Conservation (phyloP, 1,140 invertebrate genomes). For the Psix sp. region DNA sequence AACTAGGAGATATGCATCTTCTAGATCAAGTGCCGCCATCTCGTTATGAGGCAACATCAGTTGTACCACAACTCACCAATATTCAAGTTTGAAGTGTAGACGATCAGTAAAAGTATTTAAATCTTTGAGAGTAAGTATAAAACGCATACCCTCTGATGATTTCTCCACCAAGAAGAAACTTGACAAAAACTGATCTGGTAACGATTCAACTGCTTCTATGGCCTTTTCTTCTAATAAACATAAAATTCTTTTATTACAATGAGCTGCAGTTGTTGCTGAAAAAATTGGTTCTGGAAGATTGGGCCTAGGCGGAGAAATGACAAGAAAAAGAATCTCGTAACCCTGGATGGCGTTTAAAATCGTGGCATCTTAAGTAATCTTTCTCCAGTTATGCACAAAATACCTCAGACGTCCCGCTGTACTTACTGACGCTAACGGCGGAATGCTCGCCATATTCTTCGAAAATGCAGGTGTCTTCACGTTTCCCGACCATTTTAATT, state of each 20-base stretch:
- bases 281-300: not conserved
- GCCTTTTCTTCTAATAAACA: not conserved
- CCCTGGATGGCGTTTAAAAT: not conserved
- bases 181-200: constrained; percentile 48
- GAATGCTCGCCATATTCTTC: not conserved
- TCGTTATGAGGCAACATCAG: constrained; percentile 38
- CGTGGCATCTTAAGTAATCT: not conserved
- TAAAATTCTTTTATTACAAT: not conserved
- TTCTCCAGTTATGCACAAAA: not conserved
- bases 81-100: constrained; percentile 59
- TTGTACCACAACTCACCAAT: constrained; percentile 45
- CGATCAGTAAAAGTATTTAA: constrained; percentile 44
- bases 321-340: not conserved
- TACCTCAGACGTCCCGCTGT: not conserved
- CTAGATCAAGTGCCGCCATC: constrained; percentile 48
- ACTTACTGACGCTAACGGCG: constrained; percentile 1
- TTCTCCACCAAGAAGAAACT: constrained; percentile 40
- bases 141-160: constrained; percentile 40
- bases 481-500: not conserved
- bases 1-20: constrained; percentile 48
- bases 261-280: not conserved
- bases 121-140: constrained; percentile 56
- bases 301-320: not conserved
- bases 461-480: not conserved
- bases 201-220: constrained; percentile 7